These are phyloP conservation scores for Ctenodactylus gundi DNA, from an alignment of 2,113 vertebrate genomes.

Conservation along the genomic window DNA sequence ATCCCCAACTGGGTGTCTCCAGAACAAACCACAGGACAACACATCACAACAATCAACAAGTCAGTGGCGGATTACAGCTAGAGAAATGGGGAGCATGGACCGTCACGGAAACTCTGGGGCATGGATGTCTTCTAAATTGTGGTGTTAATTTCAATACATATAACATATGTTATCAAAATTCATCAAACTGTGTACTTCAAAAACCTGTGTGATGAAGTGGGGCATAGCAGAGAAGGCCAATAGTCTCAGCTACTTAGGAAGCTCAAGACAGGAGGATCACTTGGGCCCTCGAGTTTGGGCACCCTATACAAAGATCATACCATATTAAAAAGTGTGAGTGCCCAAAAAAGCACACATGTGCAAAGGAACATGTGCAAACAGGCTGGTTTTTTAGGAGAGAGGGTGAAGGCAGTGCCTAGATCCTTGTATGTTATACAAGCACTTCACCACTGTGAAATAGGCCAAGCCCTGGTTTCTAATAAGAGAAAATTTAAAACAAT, in stretches of 20 bases:
- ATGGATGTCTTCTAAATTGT: fast-evolving
- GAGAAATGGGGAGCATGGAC: fast-evolving
- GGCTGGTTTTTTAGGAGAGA: no score
- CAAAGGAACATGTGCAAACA: neutral
- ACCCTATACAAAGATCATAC: no score
- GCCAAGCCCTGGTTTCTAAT: neutral
- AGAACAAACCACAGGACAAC: neutral
- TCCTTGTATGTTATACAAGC: no score
- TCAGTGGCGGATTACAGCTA: fast-evolving
- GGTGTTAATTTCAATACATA: no score
- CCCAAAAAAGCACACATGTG: neutral
- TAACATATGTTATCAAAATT: fast-evolving
- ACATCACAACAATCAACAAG: neutral
- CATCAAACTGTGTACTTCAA: neutral
- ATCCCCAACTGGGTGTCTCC: neutral
- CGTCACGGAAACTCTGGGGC: fast-evolving
- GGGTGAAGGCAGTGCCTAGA: no score
- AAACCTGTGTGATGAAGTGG: neutral
- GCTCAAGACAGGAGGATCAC: no score
- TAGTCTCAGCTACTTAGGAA: neutral
- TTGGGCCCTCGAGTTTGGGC: no score
- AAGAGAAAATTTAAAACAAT: neutral
- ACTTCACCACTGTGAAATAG: no score
- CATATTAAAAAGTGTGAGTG: no score
- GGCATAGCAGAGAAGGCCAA: neutral